These are phyloP conservation scores for Lepidostoma basale DNA, from an alignment of 1,140 invertebrate genomes.

Conservation along the genomic window DNA sequence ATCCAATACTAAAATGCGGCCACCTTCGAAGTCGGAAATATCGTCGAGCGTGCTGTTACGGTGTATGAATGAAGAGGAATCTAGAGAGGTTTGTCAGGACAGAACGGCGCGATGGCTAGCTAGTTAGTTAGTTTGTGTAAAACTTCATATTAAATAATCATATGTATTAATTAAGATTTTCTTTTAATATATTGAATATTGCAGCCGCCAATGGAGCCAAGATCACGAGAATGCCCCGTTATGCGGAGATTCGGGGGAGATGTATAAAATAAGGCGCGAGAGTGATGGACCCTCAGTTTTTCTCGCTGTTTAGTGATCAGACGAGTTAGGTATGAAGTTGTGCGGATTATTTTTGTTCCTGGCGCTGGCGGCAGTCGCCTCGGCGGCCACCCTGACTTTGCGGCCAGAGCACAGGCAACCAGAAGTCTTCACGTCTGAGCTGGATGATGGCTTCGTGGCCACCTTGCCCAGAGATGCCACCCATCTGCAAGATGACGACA, in stretches of 20 bases:
- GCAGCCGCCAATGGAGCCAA: constrained; percentile 17
- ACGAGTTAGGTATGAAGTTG: constrained; percentile 36
- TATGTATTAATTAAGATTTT: too few species aligned
- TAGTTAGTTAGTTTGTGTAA: too few species aligned
- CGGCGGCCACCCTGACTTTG: constrained; percentile 1
- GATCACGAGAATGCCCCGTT: constrained; percentile 44
- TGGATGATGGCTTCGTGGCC: constrained; percentile 29
- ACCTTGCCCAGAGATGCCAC: constrained; percentile 18
- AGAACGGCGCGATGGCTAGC: too few species aligned
- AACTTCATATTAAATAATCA: too few species aligned
- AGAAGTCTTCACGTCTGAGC: constrained; percentile 31
- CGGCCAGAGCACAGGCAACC: background rate
- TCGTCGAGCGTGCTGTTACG: too few species aligned
- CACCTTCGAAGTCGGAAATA: too few species aligned
- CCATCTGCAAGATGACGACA: constrained; percentile 20
- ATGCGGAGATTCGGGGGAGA: constrained; percentile 38
- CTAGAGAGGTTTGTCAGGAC: too few species aligned
- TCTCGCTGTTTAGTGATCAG: constrained; percentile 17
- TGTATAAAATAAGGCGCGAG: constrained; percentile 40
- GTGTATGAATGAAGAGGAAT: too few species aligned
- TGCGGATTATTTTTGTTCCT: constrained; percentile 22
- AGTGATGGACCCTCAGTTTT: constrained; percentile 30
- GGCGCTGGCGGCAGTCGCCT: background rate
- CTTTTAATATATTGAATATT: too few species aligned
- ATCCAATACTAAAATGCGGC: too few species aligned